Evolutionary conservation across 2,797 vertebrate genomes (phyloP), one percentile per base, ranked within the genome.

Genomic region (Pangasius macronema): DNA sequence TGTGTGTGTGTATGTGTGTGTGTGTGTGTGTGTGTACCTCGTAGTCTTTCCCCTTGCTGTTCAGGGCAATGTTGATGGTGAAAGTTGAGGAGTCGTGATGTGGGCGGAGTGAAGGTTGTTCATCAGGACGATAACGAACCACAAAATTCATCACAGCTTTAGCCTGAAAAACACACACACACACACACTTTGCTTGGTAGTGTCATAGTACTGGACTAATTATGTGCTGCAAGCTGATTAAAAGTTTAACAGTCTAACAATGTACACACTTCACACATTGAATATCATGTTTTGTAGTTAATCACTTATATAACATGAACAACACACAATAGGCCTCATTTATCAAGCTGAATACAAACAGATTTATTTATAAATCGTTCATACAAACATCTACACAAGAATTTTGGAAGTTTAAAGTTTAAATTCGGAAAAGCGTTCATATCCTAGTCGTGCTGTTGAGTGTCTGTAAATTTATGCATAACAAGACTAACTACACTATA

Each of bases 31-130:
- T 82, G 82, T 39, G 14, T 88, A 98, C 97, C 96, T 97, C 93
- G 9, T 96, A 98, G 91, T 98, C 97, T 0, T 92, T 36, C 36
- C 89, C 91, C 87, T 97, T 97, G 27, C 89, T 94, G 93, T 98
- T 98, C 84, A 98, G 89, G 10, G 97, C 97, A 0, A 98, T 92
- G 61, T 98, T 98, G 90, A 98, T 94, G 90, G 97, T 98, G 93
- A 97, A 98, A 3, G 97, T 98, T 84, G 97, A 97, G 0, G 97
- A 97, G 92, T 98, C 97, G 1, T 98, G 97, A 87, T 98, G 97
- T 0, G 97, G 97, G 3, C 96, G 94, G 3, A 98, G 95, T 0
- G 92, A 95, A 0, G 97, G 97, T 88, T 98, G 97, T 86, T 98
- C 97, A 0, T 98, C 97, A 0, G 97, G 97, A 30, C 96, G 96